Base-by-base conservation (phyloP, 2,797 vertebrate species). In the Tadarida brasiliensis region DNA sequence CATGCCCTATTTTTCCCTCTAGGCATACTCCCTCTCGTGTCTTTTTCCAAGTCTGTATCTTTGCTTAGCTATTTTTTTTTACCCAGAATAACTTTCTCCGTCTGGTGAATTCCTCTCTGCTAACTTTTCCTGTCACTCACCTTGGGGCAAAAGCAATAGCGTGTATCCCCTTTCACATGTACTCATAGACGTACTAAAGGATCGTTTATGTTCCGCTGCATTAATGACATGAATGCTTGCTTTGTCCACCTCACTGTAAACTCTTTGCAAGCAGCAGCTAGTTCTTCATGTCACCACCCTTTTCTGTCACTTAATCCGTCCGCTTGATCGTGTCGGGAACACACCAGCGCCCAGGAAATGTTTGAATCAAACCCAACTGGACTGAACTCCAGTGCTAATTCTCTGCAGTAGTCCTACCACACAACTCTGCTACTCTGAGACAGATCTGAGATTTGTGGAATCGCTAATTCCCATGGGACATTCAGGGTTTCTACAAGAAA, bases 121-220 rank as follows among this genome's bases (percentile, higher is more conserved):
- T 82, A 82, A 94, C 44, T 86, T 91, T 85, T 30, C 57, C 80
- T 89, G 67, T 56, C 8, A 33, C 51, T 83, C 68, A 56, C 71
- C 3, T 14, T 87, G 82, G 35, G 26, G 30, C 30, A 94, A 94
- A 92, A 87, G 80, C 44, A 80, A 39, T 89, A 90, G 59, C 24
- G 90, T 94, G 57, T 59, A 68, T n/a, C 28, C 51, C 44, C 26
- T 81, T 94, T 77, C 35, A 78, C 22, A 47, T 35, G 54, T 49
- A 83, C 82, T 91, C 49, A 33, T 68, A 59, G 44, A 78, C 83
- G 6, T n/a, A 91, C 82, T 90, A 90, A 94, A 77, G 68, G 70
- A 49, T 67, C 5, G 59, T 39, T 71, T 85, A 19, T 30, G 22
- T 78, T 88, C 33, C 51, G 76, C 63, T 63, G 63, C 24, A 73